Conservation (phyloP, 2,797 vertebrate species). For the Ceyx erithaca region DNA sequence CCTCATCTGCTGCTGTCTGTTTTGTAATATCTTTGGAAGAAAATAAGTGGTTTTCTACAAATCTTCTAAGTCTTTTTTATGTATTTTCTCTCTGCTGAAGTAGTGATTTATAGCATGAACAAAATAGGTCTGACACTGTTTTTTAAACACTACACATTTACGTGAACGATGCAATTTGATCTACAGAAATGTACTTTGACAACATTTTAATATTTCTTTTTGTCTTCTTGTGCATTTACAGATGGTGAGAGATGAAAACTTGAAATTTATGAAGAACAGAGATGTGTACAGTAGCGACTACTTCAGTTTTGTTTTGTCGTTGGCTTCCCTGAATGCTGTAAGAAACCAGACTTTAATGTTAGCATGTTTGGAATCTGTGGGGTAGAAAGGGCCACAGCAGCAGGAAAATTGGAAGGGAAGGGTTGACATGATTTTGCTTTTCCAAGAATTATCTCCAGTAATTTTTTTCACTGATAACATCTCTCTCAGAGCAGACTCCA, state of each 20-base stretch:
- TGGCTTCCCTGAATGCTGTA: constrained; percentile 96
- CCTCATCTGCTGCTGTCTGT: background rate
- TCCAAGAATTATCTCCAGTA: background rate
- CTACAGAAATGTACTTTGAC: background rate
- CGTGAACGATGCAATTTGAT: background rate
- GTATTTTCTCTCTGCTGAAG: background rate
- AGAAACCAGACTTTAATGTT: constrained; percentile 57
- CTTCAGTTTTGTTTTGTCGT: constrained; percentile 96
- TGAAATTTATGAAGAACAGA: constrained; percentile 99
- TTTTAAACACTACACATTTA: background rate
- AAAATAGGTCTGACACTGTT: background rate
- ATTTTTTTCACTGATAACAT: background rate
- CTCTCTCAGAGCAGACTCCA: background rate
- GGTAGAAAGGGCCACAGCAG: background rate
- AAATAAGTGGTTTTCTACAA: background rate
- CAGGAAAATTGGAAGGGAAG: background rate
- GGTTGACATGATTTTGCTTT: background rate
- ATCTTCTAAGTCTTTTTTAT: background rate
- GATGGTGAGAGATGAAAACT: constrained; percentile 98
- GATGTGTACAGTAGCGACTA: constrained; percentile 98
- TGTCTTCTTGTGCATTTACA: constrained; percentile 53
- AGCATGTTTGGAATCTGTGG: background rate
- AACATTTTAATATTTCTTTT: background rate
- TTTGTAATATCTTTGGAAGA: background rate
- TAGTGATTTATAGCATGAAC: background rate